Evolutionary conservation across 2,888 invertebrate genomes (phyloP), one percentile per base, ranked within the genome.

Genomic region (Tubulanus polymorphus): DNA sequence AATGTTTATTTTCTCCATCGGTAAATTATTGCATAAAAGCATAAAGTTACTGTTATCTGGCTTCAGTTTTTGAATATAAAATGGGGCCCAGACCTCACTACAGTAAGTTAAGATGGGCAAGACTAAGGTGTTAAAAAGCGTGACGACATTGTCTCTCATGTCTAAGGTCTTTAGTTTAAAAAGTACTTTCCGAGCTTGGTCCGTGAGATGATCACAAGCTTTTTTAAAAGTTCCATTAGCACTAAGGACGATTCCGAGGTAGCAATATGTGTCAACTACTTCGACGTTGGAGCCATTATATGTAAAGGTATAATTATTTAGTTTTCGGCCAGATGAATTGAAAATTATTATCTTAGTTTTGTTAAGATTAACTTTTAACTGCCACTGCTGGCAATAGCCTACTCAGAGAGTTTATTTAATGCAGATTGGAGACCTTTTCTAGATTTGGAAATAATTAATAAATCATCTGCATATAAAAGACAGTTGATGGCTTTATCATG

Each of bases 101-200:
- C n/a, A n/a, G n/a, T n/a, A n/a, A n/a, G n/a, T n/a, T n/a, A n/a
- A n/a, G n/a, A n/a, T n/a, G n/a, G n/a, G n/a, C n/a, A n/a, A n/a
- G n/a, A n/a, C n/a, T n/a, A n/a, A n/a, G n/a, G n/a, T n/a, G n/a
- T n/a, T n/a, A n/a, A n/a, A n/a, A n/a, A n/a, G n/a, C n/a, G n/a
- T n/a, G n/a, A n/a, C n/a, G n/a, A n/a, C n/a, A n/a, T n/a, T n/a
- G n/a, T 10, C n/a, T 32, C 35, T 32, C 35, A 32, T 12, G 35
- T 32, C 35, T 10, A 32, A n/a, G 10, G 10, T 10, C n/a, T n/a
- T 32, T 32, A 32, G 10, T 32, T 90, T 89, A 8, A 32, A 32
- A 10, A 32, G 10, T 10, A n/a, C 35, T n/a, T 32, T 32, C 10
- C 10, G 35, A 32, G 35, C 35, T n/a, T 32, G 35, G 35, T 32